A percentile compares a stretch with the other conserved stretches of the same genome.
Conservation (phyloP, 64 coral and sea anemone genomes). For the Montipora foliosa region DNA sequence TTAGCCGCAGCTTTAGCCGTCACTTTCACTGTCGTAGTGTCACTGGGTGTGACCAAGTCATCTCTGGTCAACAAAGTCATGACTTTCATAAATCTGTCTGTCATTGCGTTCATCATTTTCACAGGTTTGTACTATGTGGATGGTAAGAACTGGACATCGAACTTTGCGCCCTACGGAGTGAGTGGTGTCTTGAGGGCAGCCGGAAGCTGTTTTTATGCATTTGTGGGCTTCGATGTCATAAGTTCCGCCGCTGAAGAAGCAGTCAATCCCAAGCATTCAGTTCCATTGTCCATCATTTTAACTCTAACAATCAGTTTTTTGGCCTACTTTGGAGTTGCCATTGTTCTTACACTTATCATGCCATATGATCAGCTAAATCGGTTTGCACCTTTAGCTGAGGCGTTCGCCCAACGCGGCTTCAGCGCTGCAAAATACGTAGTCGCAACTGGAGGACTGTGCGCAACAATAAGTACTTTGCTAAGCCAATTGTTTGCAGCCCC, state of each 20-base stretch:
- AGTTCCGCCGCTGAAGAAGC: constrained; percentile 78
- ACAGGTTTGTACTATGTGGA: constrained; percentile 69
- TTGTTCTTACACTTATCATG: constrained; percentile 69
- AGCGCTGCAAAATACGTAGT: constrained; percentile 64
- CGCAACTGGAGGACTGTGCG: constrained; percentile 67
- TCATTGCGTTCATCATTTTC: constrained; percentile 73
- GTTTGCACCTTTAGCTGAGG: constrained; percentile 79
- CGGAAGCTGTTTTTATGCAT: constrained; percentile 78
- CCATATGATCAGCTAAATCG: constrained; percentile 47
- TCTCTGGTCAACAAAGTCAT: constrained; percentile 72
- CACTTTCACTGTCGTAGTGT: constrained; percentile 48
- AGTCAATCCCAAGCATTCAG: constrained; percentile 70
- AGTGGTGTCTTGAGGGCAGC: constrained; percentile 70
- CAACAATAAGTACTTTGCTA: constrained; percentile 66
- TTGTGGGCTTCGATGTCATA: constrained; percentile 83
- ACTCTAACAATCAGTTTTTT: constrained; percentile 73
- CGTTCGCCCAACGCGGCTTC: constrained; percentile 71
- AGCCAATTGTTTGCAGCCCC: constrained; percentile 77
- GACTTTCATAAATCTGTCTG: constrained; percentile 67
- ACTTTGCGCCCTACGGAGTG: constrained; percentile 78
- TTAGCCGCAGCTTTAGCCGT: constrained; percentile 48
- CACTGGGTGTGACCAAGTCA: constrained; percentile 64
- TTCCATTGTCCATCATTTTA: constrained; percentile 68
- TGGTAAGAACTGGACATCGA: constrained; percentile 59
- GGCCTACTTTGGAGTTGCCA: constrained; percentile 83